Evolutionary conservation across 2,888 invertebrate genomes (phyloP).

Genomic region (Drosophila melanosoma): DNA sequence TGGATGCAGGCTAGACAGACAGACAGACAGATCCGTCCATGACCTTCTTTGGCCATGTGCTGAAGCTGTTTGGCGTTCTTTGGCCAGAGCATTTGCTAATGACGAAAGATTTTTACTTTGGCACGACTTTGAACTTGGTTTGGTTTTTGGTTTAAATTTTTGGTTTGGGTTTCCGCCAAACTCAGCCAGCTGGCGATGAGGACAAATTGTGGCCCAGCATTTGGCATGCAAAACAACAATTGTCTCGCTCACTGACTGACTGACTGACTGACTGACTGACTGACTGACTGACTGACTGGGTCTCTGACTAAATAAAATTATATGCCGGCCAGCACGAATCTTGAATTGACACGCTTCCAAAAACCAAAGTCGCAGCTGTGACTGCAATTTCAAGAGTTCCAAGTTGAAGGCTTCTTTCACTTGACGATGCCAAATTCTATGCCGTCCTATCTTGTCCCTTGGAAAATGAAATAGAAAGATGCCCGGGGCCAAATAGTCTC

Average conservation of each 20-base stretch:
- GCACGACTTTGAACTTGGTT: conserved; percentile 82
- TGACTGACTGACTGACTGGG: conserved; percentile 33
- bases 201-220: conserved; percentile 74
- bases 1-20: conserved; percentile 18
- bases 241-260: conserved; percentile 12
- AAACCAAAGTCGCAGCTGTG: conserved; percentile 26
- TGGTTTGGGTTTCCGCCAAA: conserved; percentile 15
- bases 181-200: conserved; percentile 48
- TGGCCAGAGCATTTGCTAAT: conserved; percentile 50
- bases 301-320: conserved; percentile 69
- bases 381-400: conserved; percentile 27
- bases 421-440: conserved; percentile 24
- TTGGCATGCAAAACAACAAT: conserved; percentile 75
- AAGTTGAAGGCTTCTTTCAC: conserved; percentile 46
- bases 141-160: conserved; percentile 44
- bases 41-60: conserved; percentile 70
- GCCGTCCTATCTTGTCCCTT: conserved; percentile 51
- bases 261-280: conserved; percentile 25
- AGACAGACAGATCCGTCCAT: conserved; percentile 77
- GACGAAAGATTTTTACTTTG: conserved; percentile 62
- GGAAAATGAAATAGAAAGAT: conserved; percentile 74
- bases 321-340: conserved; percentile 67
- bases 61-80: conserved; percentile 27
- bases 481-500: conserved; percentile 21
- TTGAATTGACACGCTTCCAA: conserved; percentile 64